Conservation (phyloP, 2,113 vertebrate species). For the Oreochromis aureus region DNA sequence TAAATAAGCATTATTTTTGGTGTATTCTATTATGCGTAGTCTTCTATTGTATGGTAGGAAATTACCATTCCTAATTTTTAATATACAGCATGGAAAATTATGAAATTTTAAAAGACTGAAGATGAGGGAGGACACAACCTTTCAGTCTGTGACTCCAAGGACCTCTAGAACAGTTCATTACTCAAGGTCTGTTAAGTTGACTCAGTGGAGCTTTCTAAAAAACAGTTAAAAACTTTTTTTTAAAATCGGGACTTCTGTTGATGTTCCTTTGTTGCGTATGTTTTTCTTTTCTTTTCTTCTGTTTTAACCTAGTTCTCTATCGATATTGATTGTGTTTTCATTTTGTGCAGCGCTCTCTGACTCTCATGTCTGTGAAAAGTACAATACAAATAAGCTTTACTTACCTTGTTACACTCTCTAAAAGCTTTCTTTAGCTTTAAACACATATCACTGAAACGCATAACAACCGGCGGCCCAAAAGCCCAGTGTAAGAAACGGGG, state of each 20-base stretch:
- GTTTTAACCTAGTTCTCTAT: background rate
- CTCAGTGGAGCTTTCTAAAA: background rate
- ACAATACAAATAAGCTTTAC: background rate
- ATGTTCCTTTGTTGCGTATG: background rate
- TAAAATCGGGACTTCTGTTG: background rate
- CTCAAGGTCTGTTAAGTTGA: background rate
- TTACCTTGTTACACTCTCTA: background rate
- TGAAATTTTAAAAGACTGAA: background rate
- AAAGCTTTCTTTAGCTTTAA: background rate
- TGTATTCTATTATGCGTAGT: background rate
- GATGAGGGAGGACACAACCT: background rate
- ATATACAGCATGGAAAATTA: background rate
- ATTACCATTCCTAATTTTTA: background rate
- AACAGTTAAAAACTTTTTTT: fast-evolving
- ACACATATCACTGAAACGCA: background rate
- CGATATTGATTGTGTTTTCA: background rate
- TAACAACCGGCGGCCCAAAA: background rate
- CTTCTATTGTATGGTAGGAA: background rate
- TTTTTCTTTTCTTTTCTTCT: background rate
- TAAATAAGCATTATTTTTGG: background rate
- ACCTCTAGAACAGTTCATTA: background rate
- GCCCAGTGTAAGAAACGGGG: background rate
- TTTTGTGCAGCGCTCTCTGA: background rate
- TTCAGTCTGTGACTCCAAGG: background rate
- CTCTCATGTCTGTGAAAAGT: background rate